Base-by-base conservation (phyloP, 2,113 vertebrate species). In the Indri indri region DNA sequence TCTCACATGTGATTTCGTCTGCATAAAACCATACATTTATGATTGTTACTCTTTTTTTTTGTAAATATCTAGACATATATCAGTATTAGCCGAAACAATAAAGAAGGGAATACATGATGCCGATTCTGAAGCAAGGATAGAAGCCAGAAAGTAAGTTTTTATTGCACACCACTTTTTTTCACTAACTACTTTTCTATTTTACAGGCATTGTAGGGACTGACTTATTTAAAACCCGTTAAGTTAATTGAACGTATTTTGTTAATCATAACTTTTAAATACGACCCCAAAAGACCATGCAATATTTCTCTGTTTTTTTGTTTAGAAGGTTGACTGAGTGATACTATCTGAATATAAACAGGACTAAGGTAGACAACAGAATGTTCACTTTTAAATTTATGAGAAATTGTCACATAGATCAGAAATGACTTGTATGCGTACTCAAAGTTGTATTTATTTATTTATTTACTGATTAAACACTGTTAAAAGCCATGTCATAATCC, bases 71-170 rank as follows among this genome's bases (percentile, higher is more conserved):
- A 99, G 99, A 95, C 99, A 99, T 34, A 99, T 99, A 98, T 99
- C 99, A 50, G 99, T 99, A 95, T 99, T 99, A 98, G 99, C 99
- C 0, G 99, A 99, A 98, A 99, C 99, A 52, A 99, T 99, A 99
- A 99, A 99, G 99, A 99, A 99, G 90, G 99, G 99, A 88, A 99
- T 99, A 95, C 99, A 99, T 2, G 99, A 99, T 65, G 99, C 99
- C 0, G 99, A 99, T 98, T 99, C 99, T 0, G 99, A 99, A 98
- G 99, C 99, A 84, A 99, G 99, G 84, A 99, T 99, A 98, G 99
- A 99, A 85, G 99, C 99, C 73, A 99, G 99, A 96, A 99, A 99
- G 99, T 99, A 99, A 99, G 99, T 99, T 47, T 80, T 59, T 71
- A 4, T 52, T 52, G 11, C 61, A 37, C 0, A 40, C 7, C 27